These are phyloP conservation scores for Uromys caudimaculatus DNA, from an alignment of 2,797 vertebrate species.

Conservation along the genomic window DNA sequence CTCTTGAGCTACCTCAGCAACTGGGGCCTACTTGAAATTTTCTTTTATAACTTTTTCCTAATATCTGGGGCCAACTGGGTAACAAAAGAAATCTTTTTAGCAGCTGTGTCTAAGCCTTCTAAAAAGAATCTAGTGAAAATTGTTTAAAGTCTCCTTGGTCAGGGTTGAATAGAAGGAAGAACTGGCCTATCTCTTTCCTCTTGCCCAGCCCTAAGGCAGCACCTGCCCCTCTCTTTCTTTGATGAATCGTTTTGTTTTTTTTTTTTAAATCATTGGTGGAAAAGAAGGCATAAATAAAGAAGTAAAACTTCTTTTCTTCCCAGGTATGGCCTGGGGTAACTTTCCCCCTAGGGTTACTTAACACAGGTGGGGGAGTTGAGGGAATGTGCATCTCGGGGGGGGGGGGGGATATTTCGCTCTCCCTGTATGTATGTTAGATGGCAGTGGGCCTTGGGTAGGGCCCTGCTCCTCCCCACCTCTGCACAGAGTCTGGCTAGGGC, in stretches of 20 bases:
- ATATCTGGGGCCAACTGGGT: neutral
- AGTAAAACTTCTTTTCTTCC: neutral
- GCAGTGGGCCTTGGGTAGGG: neutral
- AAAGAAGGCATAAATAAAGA: neutral
- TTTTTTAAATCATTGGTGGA: neutral
- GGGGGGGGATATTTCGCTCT: neutral
- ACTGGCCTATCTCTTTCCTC: neutral
- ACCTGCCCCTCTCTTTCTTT: neutral
- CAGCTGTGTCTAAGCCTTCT: neutral
- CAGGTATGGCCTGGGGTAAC: neutral
- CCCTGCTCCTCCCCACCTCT: neutral
- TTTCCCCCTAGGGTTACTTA: neutral
- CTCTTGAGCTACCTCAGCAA: neutral
- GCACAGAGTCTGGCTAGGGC: neutral
- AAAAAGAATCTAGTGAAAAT: neutral
- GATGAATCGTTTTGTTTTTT: neutral
- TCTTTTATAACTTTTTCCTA: neutral
- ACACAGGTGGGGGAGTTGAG: neutral
- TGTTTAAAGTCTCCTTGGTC: neutral
- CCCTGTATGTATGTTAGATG: neutral
- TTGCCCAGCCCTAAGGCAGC: neutral
- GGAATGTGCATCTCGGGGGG: neutral
- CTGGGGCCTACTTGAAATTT: neutral
- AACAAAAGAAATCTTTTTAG: neutral
- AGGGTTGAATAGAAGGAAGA: neutral